Conservation (phyloP, 2,888 invertebrate genomes). For the Patella ulyssiponensis region DNA sequence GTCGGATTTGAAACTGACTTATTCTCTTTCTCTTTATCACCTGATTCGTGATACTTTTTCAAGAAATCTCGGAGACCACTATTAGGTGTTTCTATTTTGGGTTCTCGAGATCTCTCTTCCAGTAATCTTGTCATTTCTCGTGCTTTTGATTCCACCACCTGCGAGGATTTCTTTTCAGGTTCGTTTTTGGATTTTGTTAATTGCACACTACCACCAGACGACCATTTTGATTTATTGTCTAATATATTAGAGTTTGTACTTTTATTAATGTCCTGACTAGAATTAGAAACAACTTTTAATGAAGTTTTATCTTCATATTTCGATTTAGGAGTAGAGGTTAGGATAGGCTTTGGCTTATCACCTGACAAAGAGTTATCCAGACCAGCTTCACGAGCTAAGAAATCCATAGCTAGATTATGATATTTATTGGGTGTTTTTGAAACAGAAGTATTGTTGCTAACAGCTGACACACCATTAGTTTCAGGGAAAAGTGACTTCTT, state of each 20-base stretch:
- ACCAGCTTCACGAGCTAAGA: neutral
- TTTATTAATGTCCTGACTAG: neutral
- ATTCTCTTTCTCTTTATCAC: constrained; percentile 3
- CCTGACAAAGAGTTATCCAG: neutral
- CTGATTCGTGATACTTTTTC: neutral
- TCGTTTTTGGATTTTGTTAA: neutral
- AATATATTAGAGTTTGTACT: neutral
- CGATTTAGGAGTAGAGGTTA: neutral
- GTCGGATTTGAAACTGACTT: neutral
- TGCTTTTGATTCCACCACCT: neutral
- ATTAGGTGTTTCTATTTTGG: neutral
- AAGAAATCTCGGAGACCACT: neutral
- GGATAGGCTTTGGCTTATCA: neutral
- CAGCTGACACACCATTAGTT: neutral
- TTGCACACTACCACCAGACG: neutral
- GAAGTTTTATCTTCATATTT: constrained; percentile 3
- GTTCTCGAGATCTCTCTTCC: neutral
- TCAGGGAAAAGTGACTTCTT: constrained; percentile 8
- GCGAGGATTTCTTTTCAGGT: neutral
- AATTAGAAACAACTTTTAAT: neutral
- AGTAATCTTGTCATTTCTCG: neutral
- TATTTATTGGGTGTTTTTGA: constrained; percentile 3
- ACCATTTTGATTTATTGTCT: neutral
- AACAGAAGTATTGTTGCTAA: neutral
- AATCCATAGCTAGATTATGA: neutral